Evolutionary conservation across 2,888 invertebrate genomes (phyloP), one percentile per base, ranked within the genome.

Genomic region (Empis livida): DNA sequence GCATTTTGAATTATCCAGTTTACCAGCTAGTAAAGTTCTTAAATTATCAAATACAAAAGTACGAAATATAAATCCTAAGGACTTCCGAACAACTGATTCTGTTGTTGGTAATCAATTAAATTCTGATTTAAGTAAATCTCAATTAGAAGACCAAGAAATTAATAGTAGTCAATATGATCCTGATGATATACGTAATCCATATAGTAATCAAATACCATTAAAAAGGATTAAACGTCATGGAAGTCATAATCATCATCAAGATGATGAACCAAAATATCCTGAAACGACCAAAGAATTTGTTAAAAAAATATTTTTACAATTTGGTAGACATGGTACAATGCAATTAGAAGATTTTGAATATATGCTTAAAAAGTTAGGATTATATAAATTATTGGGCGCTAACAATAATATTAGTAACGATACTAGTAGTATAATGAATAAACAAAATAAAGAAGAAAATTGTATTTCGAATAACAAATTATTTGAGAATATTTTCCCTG

Each of bases 291-390:
- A 73, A 38, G 73, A 75, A 44, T 85, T 80, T 59, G 69, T 84
- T 44, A 75, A 75, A 50, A 77, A 79, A 62, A 74, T 87, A 47
- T 84, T 87, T 62, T 68, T 72, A 39, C 69, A 75, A 58, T 84
- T 79, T 58, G 83, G 84, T 0, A 77, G 82, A 1, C 71, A 73
- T 45, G 58, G 56, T 47, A 79, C 79, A 10, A 76, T 84, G 70
- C 73, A 74, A 58, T 55, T 75, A 53, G 75, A 75, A 5, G 82
- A 80, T n/a, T 85, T 88, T 56, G 79, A 81, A 53, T 75, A 68
- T 45, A 75, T 87, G 71, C 68, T 87, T 10, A 68, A 71, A 44
- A 76, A 73, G 40, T 58, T 84, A 53, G 75, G 78, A 15, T 65
- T 83, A 5, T 64, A 72, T 46, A 72, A 73, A 49, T 62, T 80